Conservation (phyloP, 2,797 vertebrate species). For the Phyllotis vaccarum region DNA sequence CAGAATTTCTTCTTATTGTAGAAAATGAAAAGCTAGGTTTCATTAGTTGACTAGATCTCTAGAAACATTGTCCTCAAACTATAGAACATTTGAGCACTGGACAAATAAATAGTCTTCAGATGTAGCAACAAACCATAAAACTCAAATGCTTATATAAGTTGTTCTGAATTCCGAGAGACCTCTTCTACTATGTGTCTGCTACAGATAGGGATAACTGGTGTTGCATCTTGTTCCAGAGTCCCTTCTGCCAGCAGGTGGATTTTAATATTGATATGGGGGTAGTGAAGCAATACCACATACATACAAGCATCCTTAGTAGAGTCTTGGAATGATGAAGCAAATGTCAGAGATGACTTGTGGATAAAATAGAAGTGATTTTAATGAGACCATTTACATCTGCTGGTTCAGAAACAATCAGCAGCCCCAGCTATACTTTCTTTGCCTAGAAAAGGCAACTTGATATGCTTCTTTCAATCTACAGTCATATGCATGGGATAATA, state of each 20-base stretch:
- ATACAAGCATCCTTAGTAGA: background rate
- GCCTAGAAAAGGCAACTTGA: background rate
- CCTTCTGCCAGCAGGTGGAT: background rate
- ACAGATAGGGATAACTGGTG: background rate
- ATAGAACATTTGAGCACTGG: background rate
- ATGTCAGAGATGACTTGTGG: constrained; percentile 6
- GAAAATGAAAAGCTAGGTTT: background rate
- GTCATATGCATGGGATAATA: background rate
- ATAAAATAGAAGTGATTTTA: constrained; percentile 21
- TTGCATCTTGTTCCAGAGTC: background rate
- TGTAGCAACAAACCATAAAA: background rate
- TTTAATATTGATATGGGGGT: constrained; percentile 9
- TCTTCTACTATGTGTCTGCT: background rate
- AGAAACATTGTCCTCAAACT: background rate
- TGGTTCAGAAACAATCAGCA: background rate
- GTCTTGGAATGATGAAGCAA: background rate
- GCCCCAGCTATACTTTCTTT: background rate
- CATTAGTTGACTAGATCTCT: background rate
- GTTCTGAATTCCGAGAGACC: background rate
- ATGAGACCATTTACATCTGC: background rate
- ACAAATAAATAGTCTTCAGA: background rate
- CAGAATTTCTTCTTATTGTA: background rate
- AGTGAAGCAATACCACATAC: background rate
- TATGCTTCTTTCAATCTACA: constrained; percentile 5
- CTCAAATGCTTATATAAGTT: background rate